phyloP scores from a whole-genome alignment of 2,797 vertebrate genomes.

The Paedocypris micromegethes region DNA sequence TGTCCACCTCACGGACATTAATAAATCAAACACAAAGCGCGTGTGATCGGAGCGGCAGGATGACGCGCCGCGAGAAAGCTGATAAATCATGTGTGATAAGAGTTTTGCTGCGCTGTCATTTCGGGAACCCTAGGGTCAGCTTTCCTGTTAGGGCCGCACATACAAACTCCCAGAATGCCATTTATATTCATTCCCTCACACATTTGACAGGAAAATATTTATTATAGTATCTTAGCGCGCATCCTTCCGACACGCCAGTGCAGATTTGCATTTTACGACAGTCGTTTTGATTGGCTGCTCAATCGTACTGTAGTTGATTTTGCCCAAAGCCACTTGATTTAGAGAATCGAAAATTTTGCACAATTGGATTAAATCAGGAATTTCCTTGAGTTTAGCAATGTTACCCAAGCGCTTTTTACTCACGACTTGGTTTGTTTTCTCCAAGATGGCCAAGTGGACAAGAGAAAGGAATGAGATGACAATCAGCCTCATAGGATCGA shows the following conservation, averaged over 20 bases:
- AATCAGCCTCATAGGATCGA: constrained; percentile 70
- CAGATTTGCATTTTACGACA: too few species aligned
- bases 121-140: constrained; percentile 52
- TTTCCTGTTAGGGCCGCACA: constrained; percentile 49
- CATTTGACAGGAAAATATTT: constrained; percentile 24
- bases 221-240: not conserved
- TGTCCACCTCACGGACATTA: constrained; percentile 61
- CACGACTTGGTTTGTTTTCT: constrained; percentile 30
- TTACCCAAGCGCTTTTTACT: too few species aligned
- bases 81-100: constrained; percentile 70
- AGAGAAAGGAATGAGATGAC: constrained; percentile 61
- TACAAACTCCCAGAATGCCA: constrained; percentile 52
- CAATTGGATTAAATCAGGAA: too few species aligned
- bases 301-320: too few species aligned
- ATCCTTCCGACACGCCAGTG: not conserved
- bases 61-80: constrained; percentile 59
- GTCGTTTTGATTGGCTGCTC: too few species aligned
- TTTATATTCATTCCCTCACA: constrained; percentile 39
- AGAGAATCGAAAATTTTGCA: too few species aligned
- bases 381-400: too few species aligned
- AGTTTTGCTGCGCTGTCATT: constrained; percentile 50
- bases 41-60: constrained; percentile 59
- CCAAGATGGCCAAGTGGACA: constrained; percentile 59
- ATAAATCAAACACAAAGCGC: constrained; percentile 67
- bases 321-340: too few species aligned